Base-by-base conservation (phyloP, 2,113 vertebrate genomes). In the Plectropomus leopardus region DNA sequence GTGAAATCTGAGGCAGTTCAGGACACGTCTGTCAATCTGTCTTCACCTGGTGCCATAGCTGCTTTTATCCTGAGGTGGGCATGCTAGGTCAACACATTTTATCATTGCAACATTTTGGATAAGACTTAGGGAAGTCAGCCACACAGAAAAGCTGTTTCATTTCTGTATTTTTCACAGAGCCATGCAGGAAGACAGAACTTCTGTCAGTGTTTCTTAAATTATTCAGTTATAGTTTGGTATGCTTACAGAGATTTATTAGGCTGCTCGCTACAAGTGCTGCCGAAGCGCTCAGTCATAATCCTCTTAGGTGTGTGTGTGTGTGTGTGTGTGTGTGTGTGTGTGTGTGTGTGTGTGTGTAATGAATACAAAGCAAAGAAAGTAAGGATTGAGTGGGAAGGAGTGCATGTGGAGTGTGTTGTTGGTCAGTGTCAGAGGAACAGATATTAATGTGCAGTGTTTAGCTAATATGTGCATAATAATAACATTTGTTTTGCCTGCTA, bases 281-380 rank as follows among this genome's bases (percentile, higher is more conserved):
- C 30, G 50, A 83, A 76, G 80, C 53, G 30, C 34, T 86, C 67
- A 17, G 47, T 83, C 66, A 48, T 91, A 91, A 88, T 90, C 87
- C 69, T 86, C 77, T 88, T 92, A 83, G 40, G 2, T 28, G 51
- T 71, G 36, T 53, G 61, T 76, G 57, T 69, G 54, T 51, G 57
- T 69, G 51, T 73, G 67, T 79, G 42, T 47, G 30, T 34, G 28
- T 17, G 42, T 65, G 10, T 32, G 28, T 32, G 57, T 58, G 55
- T 58, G 28, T 58, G 32, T n/a, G 30, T 36, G 19, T 40, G 58
- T 14, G 58, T 40, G 58, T 23, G 21, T 1, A 11, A 21, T 23
- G n/a, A 1, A 13, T 80, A 40, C 68, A 82, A 65, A 69, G 71
- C 54, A 84, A 72, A 84, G 66, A 84, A 76, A 84, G 72, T 61